Percentiles rank a stretch among this genome's conserved stretches.
phyloP scores from a whole-genome alignment of 2,113 vertebrate species.

The Isurus oxyrinchus region DNA sequence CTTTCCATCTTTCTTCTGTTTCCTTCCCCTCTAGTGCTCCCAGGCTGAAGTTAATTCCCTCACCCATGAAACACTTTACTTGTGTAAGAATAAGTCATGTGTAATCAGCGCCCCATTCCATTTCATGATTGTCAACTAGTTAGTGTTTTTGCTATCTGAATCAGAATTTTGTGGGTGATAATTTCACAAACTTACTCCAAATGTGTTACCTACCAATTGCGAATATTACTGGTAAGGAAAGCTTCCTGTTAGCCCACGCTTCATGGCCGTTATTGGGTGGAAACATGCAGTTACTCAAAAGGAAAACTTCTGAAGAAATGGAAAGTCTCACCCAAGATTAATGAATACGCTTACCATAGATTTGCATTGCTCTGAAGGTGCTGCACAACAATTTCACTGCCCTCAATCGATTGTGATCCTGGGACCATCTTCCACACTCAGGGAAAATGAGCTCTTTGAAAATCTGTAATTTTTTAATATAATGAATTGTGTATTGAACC shows the following conservation, averaged over 20 bases:
- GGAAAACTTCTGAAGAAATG: background rate
- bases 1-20: background rate
- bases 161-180: background rate
- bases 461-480: background rate
- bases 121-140: background rate
- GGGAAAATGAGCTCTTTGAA: background rate
- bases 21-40: background rate
- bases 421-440: background rate
- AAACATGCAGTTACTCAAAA: background rate
- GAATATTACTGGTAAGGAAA: background rate
- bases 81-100: background rate
- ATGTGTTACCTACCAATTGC: too few relatives aligned
- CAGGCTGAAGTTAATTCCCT: background rate
- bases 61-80: background rate
- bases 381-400: background rate
- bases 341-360: background rate
- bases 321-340: background rate
- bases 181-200: background rate
- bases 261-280: too few relatives aligned
- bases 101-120: background rate
- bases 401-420: background rate
- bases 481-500: background rate
- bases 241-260: background rate
- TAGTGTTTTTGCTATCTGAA: background rate
- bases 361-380: background rate